phyloP scores from a whole-genome alignment of 2,113 vertebrate genomes.

The Willisornis vidua region DNA sequence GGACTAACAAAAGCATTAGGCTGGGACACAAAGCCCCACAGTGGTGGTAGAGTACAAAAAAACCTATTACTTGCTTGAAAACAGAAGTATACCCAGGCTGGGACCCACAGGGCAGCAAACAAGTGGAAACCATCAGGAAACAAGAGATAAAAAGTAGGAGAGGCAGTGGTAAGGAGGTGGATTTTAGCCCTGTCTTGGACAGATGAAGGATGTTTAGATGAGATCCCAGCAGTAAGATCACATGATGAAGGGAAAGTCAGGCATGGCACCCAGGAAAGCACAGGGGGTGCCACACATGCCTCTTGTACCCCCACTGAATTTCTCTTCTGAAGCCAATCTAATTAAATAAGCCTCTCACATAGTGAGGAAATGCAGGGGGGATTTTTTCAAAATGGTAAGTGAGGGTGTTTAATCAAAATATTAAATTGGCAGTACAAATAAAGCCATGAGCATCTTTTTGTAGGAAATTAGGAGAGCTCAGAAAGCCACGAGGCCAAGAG shows the following conservation, averaged over 20 bases:
- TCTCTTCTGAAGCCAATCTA: neutral
- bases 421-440: neutral
- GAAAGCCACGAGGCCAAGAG: neutral
- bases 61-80: neutral
- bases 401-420: neutral
- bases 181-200: neutral
- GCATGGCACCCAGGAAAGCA: neutral
- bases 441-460: neutral
- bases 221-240: neutral
- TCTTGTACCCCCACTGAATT: neutral
- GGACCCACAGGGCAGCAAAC: neutral
- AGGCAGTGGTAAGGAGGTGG: neutral
- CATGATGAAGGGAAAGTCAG: neutral
- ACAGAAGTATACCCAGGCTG: neutral
- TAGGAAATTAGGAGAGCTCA: neutral
- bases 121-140: neutral
- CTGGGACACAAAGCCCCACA: neutral
- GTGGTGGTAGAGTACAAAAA: neutral
- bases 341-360: neutral
- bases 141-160: accelerated
- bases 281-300: neutral
- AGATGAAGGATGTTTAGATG: neutral
- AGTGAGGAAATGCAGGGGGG: neutral
- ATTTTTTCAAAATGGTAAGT: neutral
- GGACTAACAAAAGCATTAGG: neutral